Conservation (phyloP, 2,113 vertebrate species). For the Pachypanchax playfairii region DNA sequence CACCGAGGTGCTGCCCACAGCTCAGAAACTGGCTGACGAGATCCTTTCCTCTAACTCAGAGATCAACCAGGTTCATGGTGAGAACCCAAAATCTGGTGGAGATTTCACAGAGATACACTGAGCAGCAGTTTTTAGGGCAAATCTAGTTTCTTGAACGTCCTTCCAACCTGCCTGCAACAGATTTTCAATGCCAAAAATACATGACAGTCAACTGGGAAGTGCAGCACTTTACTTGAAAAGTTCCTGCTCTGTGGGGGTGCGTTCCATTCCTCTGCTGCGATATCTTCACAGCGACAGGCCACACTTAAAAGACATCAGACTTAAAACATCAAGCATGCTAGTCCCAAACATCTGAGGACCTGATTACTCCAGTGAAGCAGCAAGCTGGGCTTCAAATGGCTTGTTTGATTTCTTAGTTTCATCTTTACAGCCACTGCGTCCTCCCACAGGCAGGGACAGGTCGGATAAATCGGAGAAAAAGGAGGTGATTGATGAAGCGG, state of each 20-base stretch:
- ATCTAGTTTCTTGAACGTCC: background rate
- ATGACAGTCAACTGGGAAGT: background rate
- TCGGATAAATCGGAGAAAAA: conserved; percentile 18
- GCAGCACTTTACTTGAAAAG: conserved; percentile 17
- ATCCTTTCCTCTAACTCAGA: conserved; percentile 99
- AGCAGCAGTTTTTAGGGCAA: background rate
- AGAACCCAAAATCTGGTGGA: conserved; percentile 39
- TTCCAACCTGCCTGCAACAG: background rate
- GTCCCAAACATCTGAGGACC: conserved; percentile 36
- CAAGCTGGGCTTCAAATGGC: conserved; percentile 53
- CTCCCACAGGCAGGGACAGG: conserved; percentile 36
- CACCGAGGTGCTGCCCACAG: conserved; percentile 97
- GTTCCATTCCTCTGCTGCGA: conserved; percentile 28
- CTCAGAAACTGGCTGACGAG: conserved; percentile 97
- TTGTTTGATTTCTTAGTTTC: conserved; percentile 52
- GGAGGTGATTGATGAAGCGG: conserved; percentile 41
- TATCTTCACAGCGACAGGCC: conserved; percentile 66
- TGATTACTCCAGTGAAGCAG: conserved; percentile 42
- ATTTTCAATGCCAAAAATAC: background rate
- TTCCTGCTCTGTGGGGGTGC: conserved; percentile 14
- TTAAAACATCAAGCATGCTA: conserved; percentile 36
- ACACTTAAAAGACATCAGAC: conserved; percentile 54
- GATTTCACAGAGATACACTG: background rate
- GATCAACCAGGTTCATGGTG: conserved; percentile 99
- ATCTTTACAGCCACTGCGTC: conserved; percentile 29